These are phyloP conservation scores for Serranus cabrilla DNA, from an alignment of 2,797 vertebrate genomes.

Conservation along the genomic window DNA sequence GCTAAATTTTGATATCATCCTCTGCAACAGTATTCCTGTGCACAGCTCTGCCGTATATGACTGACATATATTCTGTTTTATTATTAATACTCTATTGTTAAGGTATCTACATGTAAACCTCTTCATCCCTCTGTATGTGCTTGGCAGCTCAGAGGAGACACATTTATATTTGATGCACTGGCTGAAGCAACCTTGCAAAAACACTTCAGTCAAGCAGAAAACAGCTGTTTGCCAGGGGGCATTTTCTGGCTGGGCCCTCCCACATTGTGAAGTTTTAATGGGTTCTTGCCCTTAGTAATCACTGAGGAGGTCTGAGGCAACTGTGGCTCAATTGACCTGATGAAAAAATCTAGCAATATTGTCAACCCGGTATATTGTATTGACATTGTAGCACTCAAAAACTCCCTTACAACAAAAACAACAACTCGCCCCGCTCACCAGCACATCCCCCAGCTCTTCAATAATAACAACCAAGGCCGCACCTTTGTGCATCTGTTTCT, in stretches of 20 bases:
- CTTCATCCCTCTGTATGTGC: background rate
- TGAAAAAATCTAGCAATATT: conserved; percentile 51
- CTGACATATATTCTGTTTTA: background rate
- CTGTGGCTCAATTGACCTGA: conserved; percentile 62
- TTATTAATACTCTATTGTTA: background rate
- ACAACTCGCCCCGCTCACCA: background rate
- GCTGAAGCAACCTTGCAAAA: conserved; percentile 26
- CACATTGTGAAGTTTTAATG: conserved; percentile 59
- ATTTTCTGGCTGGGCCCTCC: conserved; percentile 37
- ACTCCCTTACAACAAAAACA: background rate
- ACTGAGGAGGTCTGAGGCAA: conserved; percentile 33
- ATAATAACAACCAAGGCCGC: conserved; percentile 14
- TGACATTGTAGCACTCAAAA: conserved; percentile 11
- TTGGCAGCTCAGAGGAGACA: conserved; percentile 2
- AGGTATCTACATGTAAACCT: conserved; percentile 1
- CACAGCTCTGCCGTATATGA: background rate
- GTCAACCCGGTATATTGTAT: conserved; percentile 24
- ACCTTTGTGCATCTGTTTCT: background rate
- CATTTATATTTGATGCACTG: conserved; percentile 10
- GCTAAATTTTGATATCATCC: conserved; percentile 11
- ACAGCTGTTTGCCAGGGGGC: conserved; percentile 30
- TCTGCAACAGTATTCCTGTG: background rate
- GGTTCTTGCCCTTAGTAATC: conserved; percentile 72
- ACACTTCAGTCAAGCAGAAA: conserved; percentile 47
- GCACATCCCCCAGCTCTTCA: background rate